phyloP scores from a whole-genome alignment of 2,888 invertebrate species.

The Crematogaster levior region DNA sequence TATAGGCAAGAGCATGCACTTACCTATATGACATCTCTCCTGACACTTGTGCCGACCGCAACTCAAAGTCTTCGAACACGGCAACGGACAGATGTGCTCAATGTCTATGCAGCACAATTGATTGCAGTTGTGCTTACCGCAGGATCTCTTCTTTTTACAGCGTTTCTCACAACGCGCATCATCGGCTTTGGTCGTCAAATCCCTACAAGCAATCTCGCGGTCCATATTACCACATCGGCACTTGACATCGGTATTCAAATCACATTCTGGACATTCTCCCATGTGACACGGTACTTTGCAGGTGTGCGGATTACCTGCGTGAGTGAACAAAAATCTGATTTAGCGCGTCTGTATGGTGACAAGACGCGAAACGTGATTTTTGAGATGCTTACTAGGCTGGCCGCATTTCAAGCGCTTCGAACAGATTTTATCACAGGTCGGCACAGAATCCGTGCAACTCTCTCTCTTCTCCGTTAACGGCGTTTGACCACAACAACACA shows the following conservation, averaged over 20 bases:
- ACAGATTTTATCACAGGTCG: slow-evolving; percentile 91
- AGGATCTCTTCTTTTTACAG: slow-evolving; percentile 95
- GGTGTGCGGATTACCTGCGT: slow-evolving; percentile 88
- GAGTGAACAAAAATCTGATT: slow-evolving; percentile 35
- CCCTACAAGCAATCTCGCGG: slow-evolving; percentile 92
- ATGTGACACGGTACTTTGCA: slow-evolving; percentile 90
- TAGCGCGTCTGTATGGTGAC: background rate
- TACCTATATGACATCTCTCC: slow-evolving; percentile 95
- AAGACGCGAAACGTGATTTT: background rate
- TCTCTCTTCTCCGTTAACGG: slow-evolving; percentile 87
- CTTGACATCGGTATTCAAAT: slow-evolving; percentile 90
- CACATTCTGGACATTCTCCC: slow-evolving; percentile 93
- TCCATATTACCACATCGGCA: slow-evolving; percentile 96
- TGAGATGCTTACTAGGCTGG: slow-evolving; percentile 81
- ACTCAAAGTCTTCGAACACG: slow-evolving; percentile 92
- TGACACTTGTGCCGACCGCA: slow-evolving; percentile 97
- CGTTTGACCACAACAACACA: slow-evolving; percentile 93
- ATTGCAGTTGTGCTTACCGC: slow-evolving; percentile 96
- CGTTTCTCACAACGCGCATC: slow-evolving; percentile 95
- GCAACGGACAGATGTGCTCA: slow-evolving; percentile 94
- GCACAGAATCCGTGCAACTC: slow-evolving; percentile 93
- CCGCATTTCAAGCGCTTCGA: slow-evolving; percentile 84
- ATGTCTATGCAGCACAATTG: slow-evolving; percentile 94
- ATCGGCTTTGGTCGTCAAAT: slow-evolving; percentile 90
- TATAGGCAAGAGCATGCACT: background rate